Conservation (phyloP, 2,888 invertebrate genomes). For the Agriotes lineatus region DNA sequence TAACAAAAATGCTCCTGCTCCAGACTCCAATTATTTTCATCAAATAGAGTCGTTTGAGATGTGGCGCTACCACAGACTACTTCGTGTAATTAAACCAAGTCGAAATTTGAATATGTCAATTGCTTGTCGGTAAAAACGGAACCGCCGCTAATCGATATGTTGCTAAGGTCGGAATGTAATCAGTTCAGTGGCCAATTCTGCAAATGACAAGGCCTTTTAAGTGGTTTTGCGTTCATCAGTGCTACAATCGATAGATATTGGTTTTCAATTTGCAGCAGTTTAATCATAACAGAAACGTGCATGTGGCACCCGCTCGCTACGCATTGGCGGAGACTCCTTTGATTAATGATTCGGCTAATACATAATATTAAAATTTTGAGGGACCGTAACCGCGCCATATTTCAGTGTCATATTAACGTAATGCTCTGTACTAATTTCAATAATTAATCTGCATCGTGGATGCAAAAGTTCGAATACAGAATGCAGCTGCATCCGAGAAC, state of each 20-base stretch:
- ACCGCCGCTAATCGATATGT: conserved; percentile 33
- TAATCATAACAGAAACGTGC: conserved; percentile 53
- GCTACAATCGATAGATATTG: conserved; percentile 50
- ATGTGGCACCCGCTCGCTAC: conserved; percentile 50
- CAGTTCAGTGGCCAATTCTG: conserved; percentile 34
- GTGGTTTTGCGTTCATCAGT: conserved; percentile 42
- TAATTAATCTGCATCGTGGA: conserved; percentile 17
- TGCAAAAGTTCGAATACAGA: not conserved
- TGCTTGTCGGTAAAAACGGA: no score
- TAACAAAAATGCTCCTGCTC: no score
- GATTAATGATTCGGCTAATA: conserved; percentile 54
- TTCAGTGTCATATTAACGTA: conserved; percentile 45
- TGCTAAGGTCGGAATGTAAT: conserved; percentile 34
- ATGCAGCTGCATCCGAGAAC: no score
- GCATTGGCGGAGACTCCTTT: conserved; percentile 49
- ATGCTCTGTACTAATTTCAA: conserved; percentile 10
- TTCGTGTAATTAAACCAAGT: no score
- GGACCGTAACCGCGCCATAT: conserved; percentile 49
- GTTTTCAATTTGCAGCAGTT: conserved; percentile 57
- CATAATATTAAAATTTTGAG: conserved; percentile 51
- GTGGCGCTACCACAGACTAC: no score
- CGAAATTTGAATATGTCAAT: no score
- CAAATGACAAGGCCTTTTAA: conserved; percentile 38
- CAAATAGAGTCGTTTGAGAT: no score
- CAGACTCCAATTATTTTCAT: no score